phyloP scores from a whole-genome alignment of 1,140 invertebrate genomes.

The Teleogryllus occipitalis region DNA sequence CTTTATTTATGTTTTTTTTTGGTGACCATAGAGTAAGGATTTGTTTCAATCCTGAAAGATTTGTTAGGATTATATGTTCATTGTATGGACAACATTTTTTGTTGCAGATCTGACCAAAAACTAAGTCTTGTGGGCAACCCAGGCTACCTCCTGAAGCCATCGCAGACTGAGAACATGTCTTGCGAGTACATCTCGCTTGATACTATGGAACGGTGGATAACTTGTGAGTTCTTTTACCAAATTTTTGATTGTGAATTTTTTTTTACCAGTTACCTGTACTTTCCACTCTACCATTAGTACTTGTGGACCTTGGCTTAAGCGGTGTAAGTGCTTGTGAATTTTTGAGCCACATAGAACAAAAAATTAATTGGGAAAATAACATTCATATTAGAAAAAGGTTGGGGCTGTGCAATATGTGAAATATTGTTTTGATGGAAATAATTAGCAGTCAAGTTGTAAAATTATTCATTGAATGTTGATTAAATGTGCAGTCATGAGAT shows the following conservation, averaged over 20 bases:
- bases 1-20: background rate
- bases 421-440: too few relatives aligned
- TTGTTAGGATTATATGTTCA: constrained; percentile 3
- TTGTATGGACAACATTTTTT: background rate
- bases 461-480: too few relatives aligned
- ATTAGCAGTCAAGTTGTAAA: too few relatives aligned
- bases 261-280: too few relatives aligned
- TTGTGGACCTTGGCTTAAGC: too few relatives aligned
- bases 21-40: background rate
- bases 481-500: too few relatives aligned
- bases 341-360: too few relatives aligned
- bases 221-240: constrained; percentile 46
- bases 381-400: too few relatives aligned
- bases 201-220: constrained; percentile 92
- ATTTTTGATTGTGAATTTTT: background rate
- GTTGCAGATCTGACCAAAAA: constrained; percentile 71
- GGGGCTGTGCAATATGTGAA: too few relatives aligned
- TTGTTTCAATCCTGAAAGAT: constrained; percentile 8
- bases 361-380: too few relatives aligned
- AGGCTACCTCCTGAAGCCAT: constrained; percentile 83
- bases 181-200: constrained; percentile 96
- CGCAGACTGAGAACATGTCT: constrained; percentile 89
- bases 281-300: too few relatives aligned
- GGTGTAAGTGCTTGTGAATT: too few relatives aligned
- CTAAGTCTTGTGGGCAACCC: constrained; percentile 90